Conservation (phyloP, 2,888 invertebrate genomes). For the Polydrusus pterygomalis region DNA sequence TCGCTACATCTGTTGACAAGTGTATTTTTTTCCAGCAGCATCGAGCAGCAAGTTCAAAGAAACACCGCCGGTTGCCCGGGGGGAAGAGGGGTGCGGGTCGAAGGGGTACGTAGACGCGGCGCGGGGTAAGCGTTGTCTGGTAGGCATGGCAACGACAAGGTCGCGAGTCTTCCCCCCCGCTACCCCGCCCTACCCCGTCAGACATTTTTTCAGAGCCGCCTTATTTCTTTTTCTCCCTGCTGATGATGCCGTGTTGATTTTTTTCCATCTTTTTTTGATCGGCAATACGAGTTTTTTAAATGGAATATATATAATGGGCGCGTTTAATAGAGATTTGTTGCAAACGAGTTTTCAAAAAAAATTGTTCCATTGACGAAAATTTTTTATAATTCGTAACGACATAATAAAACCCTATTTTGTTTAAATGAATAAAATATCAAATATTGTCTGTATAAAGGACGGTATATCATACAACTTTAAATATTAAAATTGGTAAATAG, state of each 20-base stretch:
- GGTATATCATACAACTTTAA: neutral
- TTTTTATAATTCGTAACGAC: too few species aligned
- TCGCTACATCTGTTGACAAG: constrained; percentile 49
- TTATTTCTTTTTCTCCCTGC: constrained; percentile 63
- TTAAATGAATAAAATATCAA: neutral
- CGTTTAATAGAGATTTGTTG: neutral
- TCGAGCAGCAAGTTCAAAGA: constrained; percentile 42
- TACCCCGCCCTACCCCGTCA: constrained; percentile 53
- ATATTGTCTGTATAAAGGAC: neutral
- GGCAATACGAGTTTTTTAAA: constrained; percentile 37
- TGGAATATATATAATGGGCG: constrained; percentile 28
- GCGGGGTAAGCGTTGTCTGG: constrained; percentile 70
- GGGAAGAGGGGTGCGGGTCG: constrained; percentile 19
- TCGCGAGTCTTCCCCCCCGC: constrained; percentile 64
- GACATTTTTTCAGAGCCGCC: constrained; percentile 62
- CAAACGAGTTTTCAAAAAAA: neutral
- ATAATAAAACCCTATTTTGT: too few species aligned
- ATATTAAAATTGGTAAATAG: neutral
- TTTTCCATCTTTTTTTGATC: constrained; percentile 41
- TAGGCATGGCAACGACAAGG: constrained; percentile 71
- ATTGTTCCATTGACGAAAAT: neutral
- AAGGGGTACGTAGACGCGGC: constrained; percentile 42
- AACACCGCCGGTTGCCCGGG: constrained; percentile 33
- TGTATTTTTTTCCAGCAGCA: constrained; percentile 42
- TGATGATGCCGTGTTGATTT: constrained; percentile 34